These are phyloP conservation scores for Poecilobothrus nobilitatus DNA, from an alignment of 2,888 invertebrate genomes.

Conservation along the genomic window DNA sequence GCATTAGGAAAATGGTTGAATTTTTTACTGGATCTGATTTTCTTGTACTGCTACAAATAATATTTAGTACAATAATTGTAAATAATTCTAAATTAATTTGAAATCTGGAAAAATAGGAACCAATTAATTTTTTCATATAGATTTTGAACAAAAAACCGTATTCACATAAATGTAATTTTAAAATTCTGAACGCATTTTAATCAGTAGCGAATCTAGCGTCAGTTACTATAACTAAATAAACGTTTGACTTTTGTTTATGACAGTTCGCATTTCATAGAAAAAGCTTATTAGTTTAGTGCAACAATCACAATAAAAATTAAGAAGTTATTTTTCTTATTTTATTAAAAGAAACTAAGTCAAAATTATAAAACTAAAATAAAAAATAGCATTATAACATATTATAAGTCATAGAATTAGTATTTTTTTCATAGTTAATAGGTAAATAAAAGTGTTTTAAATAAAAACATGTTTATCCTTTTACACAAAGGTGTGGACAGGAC, in stretches of 20 bases:
- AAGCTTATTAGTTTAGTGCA: slow-evolving; percentile 6
- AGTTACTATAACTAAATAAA: too few species aligned
- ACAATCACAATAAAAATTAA: slow-evolving; percentile 6
- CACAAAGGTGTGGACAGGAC: background rate
- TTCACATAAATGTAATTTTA: too few species aligned
- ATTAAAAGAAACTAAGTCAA: background rate
- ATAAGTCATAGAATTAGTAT: background rate
- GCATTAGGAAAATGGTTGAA: too few species aligned
- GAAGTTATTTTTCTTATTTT: slow-evolving; percentile 4
- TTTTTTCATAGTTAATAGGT: slow-evolving; percentile 1
- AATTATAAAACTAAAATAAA: background rate
- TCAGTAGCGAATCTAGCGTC: too few species aligned
- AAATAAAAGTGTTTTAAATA: background rate
- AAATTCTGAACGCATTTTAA: too few species aligned
- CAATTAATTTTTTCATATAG: too few species aligned
- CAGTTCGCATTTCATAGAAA: background rate
- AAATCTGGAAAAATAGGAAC: too few species aligned
- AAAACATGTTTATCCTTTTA: background rate
- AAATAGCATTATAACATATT: background rate
- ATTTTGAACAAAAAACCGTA: too few species aligned
- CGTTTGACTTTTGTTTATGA: background rate
- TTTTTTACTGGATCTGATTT: too few species aligned
- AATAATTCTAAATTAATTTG: too few species aligned
- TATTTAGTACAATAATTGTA: too few species aligned
- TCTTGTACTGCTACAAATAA: too few species aligned